These are phyloP conservation scores for Drosophila prosaltans DNA, from an alignment of 1,140 invertebrate species.

Conservation along the genomic window DNA sequence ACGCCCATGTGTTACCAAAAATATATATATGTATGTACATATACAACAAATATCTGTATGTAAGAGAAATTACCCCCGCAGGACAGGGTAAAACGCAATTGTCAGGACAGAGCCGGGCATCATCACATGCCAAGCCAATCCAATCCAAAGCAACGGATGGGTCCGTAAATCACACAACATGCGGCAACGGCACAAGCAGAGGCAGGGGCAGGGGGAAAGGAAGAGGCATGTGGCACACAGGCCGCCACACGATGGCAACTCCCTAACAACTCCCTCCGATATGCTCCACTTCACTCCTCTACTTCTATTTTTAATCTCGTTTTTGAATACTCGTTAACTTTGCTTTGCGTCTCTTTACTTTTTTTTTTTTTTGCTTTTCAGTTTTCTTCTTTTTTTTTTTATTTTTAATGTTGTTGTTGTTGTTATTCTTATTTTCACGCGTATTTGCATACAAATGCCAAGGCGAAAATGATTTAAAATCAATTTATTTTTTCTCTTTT, in stretches of 20 bases:
- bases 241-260: neutral
- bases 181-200: constrained; percentile 36
- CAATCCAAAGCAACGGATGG: constrained; percentile 6
- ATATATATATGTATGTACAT: neutral
- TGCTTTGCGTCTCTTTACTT: constrained; percentile 73
- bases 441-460: constrained; percentile 74
- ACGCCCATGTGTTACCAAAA: neutral
- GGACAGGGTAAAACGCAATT: neutral
- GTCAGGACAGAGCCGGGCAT: constrained; percentile 8
- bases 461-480: constrained; percentile 81
- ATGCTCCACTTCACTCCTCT: constrained; percentile 48
- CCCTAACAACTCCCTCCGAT: constrained; percentile 7
- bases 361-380: constrained; percentile 25
- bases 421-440: constrained; percentile 69
- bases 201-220: neutral
- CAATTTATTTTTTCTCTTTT: constrained; percentile 72
- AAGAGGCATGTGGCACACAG: too few species aligned
- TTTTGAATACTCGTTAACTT: constrained; percentile 82
- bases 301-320: constrained; percentile 73
- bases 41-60: neutral
- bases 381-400: constrained; percentile 19
- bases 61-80: constrained; percentile 2
- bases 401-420: constrained; percentile 1
- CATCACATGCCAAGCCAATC: constrained; percentile 13
- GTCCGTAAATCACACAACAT: constrained; percentile 58